phyloP scores from a whole-genome alignment of 2,888 invertebrate genomes.

The Latheticus oryzae region DNA sequence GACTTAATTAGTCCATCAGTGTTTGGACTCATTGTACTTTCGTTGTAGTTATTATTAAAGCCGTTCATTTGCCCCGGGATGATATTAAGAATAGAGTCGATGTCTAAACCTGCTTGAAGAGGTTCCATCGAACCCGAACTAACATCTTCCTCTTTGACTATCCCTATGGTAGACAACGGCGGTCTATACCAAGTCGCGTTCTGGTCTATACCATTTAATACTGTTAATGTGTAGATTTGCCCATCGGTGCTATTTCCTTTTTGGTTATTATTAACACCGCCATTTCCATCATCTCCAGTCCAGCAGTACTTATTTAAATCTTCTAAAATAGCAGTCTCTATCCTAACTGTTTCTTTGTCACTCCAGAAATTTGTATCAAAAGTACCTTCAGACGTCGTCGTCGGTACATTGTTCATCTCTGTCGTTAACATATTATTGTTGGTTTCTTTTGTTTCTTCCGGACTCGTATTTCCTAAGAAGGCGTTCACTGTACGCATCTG shows the following conservation, averaged over 20 bases:
- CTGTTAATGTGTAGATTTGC: slow-evolving; percentile 87
- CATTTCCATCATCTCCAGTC: slow-evolving; percentile 73
- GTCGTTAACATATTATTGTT: slow-evolving; percentile 58
- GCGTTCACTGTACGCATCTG: slow-evolving; percentile 77
- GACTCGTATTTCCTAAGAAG: slow-evolving; percentile 70
- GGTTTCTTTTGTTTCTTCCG: slow-evolving; percentile 67
- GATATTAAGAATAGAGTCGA: slow-evolving; percentile 83
- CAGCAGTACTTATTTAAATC: slow-evolving; percentile 88
- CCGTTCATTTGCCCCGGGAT: slow-evolving; percentile 74
- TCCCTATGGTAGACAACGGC: slow-evolving; percentile 70
- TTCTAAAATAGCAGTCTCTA: slow-evolving; percentile 82
- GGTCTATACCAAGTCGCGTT: slow-evolving; percentile 67
- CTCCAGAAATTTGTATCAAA: slow-evolving; percentile 72
- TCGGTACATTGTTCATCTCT: slow-evolving; percentile 58
- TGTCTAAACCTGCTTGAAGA: slow-evolving; percentile 74
- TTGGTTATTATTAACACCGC: slow-evolving; percentile 67
- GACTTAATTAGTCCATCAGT: slow-evolving; percentile 76
- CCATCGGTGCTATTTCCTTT: slow-evolving; percentile 76
- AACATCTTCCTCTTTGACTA: slow-evolving; percentile 74
- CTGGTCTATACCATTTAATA: slow-evolving; percentile 80
- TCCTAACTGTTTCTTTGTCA: slow-evolving; percentile 78
- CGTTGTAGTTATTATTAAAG: slow-evolving; percentile 71
- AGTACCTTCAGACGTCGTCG: slow-evolving; percentile 42
- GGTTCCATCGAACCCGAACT: slow-evolving; percentile 72
- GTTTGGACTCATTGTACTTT: slow-evolving; percentile 69